Conservation (phyloP, 2,113 vertebrate species). For the Eolophus roseicapilla region DNA sequence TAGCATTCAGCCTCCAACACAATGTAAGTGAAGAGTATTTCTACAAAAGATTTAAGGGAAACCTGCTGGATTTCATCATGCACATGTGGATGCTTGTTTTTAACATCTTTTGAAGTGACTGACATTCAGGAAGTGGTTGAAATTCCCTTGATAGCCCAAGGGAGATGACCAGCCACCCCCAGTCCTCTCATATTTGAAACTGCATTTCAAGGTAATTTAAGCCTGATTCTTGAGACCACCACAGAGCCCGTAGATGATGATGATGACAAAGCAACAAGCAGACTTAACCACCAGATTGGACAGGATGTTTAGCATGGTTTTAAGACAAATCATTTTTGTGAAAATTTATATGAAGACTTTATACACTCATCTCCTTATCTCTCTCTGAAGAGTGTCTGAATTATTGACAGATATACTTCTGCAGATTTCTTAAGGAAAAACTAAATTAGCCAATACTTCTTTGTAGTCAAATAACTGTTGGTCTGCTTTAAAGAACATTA, state of each 20-base stretch:
- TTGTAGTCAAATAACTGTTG: background rate
- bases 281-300: background rate
- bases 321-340: background rate
- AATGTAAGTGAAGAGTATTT: background rate
- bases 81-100: fast-evolving
- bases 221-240: background rate
- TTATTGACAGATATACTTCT: background rate
- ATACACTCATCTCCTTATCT: background rate
- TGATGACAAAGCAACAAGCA: background rate
- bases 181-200: background rate
- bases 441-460: background rate
- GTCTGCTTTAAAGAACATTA: background rate
- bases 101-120: background rate
- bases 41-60: background rate
- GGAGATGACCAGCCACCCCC: background rate
- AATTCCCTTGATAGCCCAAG: background rate
- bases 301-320: background rate
- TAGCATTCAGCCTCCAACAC: background rate
- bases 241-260: background rate
- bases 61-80: background rate
- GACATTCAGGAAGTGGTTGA: background rate
- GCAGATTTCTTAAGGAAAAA: background rate
- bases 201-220: background rate
- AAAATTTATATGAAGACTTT: background rate
- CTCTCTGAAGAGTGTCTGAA: background rate